Conservation (phyloP, 1,140 invertebrate genomes). For the Drosophila lacertosa region DNA sequence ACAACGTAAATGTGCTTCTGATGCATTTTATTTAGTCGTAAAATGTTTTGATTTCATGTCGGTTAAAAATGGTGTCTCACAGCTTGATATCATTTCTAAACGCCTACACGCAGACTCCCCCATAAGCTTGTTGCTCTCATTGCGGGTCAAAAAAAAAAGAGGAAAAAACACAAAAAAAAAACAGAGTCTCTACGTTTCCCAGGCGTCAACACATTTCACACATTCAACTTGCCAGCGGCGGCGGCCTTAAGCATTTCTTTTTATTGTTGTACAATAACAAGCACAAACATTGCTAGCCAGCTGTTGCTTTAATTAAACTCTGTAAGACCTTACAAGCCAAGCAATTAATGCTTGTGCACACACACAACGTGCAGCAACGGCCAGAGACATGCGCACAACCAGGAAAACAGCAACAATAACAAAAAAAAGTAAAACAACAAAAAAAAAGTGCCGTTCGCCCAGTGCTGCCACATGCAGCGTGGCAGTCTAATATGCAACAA, state of each 20-base stretch:
- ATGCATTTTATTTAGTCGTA: conserved; percentile 14
- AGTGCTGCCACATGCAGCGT: conserved; percentile 44
- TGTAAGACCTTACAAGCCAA: conserved; percentile 69
- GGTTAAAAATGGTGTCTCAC: conserved; percentile 19
- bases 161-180: too few species aligned
- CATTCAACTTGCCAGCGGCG: conserved; percentile 54
- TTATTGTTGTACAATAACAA: conserved; percentile 66
- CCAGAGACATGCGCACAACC: conserved; percentile 1
- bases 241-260: conserved; percentile 55
- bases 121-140: conserved; percentile 12
- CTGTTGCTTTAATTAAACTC: conserved; percentile 79
- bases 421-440: neutral
- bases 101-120: conserved; percentile 16
- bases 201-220: conserved; percentile 71
- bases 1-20: neutral
- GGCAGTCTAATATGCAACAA: conserved; percentile 45
- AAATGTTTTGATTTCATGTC: conserved; percentile 15
- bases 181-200: conserved; percentile 47
- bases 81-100: conserved; percentile 31
- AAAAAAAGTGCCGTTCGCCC: conserved; percentile 68
- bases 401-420: conserved; percentile 4
- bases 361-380: conserved; percentile 24
- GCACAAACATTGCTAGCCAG: conserved; percentile 42
- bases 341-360: conserved; percentile 72
- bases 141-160: conserved; percentile 9